phyloP scores from a whole-genome alignment of 2,113 vertebrate genomes.

The Rutilus rutilus region DNA sequence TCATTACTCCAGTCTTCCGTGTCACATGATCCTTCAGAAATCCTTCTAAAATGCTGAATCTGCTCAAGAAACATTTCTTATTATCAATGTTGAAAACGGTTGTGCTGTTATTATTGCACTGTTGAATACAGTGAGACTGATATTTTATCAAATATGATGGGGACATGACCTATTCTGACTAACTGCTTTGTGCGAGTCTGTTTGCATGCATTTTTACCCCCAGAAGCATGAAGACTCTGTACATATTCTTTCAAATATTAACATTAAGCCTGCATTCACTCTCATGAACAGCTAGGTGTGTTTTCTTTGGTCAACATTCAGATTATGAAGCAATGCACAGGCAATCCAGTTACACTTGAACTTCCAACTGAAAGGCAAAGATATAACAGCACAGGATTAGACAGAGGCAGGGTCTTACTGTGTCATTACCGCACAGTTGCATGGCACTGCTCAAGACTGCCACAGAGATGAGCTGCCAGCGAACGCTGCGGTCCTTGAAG shows the following conservation, averaged over 20 bases:
- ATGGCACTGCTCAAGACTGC: constrained; percentile 86
- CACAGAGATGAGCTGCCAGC: constrained; percentile 83
- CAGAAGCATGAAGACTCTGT: background rate
- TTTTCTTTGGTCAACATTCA: background rate
- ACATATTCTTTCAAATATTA: background rate
- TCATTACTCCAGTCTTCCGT: no score
- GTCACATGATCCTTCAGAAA: background rate
- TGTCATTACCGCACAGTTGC: constrained; percentile 91
- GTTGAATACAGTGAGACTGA: no score
- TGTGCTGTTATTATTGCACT: no score
- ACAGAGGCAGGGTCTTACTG: constrained; percentile 72
- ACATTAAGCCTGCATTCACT: background rate
- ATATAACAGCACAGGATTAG: background rate
- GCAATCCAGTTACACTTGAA: background rate
- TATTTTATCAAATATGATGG: no score
- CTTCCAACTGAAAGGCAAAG: background rate
- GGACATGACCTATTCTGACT: background rate
- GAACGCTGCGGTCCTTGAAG: constrained; percentile 71
- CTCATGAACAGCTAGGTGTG: background rate
- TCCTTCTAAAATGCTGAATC: background rate
- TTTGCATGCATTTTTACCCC: background rate
- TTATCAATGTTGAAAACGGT: background rate
- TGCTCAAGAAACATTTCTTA: background rate
- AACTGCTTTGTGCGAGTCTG: background rate
- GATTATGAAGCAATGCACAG: background rate